Evolutionary conservation across 2,113 vertebrate species (phyloP), one percentile per base, ranked within the genome.

Genomic region (Apteryx mantelli): DNA sequence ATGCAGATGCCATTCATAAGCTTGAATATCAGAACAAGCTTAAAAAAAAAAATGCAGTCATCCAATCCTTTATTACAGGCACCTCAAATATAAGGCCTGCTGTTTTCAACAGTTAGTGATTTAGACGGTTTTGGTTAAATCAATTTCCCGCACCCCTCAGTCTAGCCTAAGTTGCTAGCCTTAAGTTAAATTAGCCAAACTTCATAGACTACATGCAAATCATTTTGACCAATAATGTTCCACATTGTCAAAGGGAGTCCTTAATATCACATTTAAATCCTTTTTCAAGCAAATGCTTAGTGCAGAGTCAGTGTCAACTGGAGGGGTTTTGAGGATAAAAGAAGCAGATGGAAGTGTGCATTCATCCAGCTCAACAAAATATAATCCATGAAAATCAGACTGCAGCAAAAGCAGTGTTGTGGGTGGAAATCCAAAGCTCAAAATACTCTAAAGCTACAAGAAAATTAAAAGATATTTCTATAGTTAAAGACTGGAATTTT

Each of bases 381-480:
- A 56, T 32, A 88, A 91, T 76, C 82, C 17, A 3, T 52, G 69
- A 44, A 63, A 86, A 78, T 16, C 92, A 94, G 88, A 84, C 69
- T 81, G 90, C 95, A 93, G 89, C 82, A 82, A 40, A 55, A 91
- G 89, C 6, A 87, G 71, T 2, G 50, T 64, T 64, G 88, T 89
- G 91, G 92, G 96, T 91, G 96, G 91, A 78, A 94, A 95, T 38
- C 53, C 92, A 92, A 48, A 89, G 61, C 88, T 88, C 93, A 6
- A 84, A 81, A 93, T 60, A 88, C 34, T 64, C 65, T 25, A 38
- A 88, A 92, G 73, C 83, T 36, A 50, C 48, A 66, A 60, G 53
- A 60, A 77, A 94, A 88, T 50, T 0, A 30, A 74, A 64, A 81
- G 56, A 28, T 38, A 76, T 19, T 70, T 42, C 89, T 42, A 34